These are phyloP conservation scores for Lacanobia wlatinum DNA, from an alignment of 2,888 invertebrate genomes.

Conservation along the genomic window DNA sequence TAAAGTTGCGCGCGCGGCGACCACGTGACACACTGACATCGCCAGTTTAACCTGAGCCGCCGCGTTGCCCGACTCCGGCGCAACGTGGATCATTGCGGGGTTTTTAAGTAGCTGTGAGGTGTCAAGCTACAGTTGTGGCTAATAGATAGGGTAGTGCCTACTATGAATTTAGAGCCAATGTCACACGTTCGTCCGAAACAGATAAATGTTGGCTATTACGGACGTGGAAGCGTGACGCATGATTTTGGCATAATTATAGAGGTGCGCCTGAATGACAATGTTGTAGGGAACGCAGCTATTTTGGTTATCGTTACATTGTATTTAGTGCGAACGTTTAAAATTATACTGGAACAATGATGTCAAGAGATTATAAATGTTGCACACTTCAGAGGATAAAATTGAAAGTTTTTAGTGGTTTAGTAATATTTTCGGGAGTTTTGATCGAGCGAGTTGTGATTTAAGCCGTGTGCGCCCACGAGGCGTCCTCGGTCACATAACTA, in stretches of 20 bases:
- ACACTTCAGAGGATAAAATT: neutral
- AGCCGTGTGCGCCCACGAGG: neutral
- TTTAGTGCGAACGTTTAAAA: constrained; percentile 7
- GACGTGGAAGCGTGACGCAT: constrained; percentile 70
- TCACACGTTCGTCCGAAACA: constrained; percentile 81
- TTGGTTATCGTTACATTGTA: constrained; percentile 31
- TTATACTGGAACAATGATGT: constrained; percentile 4
- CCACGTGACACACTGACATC: constrained; percentile 88
- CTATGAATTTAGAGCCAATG: constrained; percentile 87
- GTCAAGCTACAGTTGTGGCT: constrained; percentile 68
- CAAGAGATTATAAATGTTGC: constrained; percentile 1
- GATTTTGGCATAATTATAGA: constrained; percentile 57
- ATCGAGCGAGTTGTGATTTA: neutral
- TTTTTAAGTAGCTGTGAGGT: constrained; percentile 21
- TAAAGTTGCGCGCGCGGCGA: constrained; percentile 87
- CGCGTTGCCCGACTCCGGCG: constrained; percentile 34
- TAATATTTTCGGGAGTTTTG: constrained; percentile 4
- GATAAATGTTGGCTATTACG: constrained; percentile 75
- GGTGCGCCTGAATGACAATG: constrained; percentile 53
- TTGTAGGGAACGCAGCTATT: constrained; percentile 42
- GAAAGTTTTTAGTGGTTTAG: neutral
- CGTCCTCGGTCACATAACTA: constrained; percentile 14
- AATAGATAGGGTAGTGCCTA: constrained; percentile 74
- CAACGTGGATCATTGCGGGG: constrained; percentile 16
- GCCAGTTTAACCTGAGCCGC: constrained; percentile 71